A percentile compares a stretch with the other conserved stretches of the same genome.
Conservation (phyloP, 2,113 vertebrate species). For the Oophaga pumilio region DNA sequence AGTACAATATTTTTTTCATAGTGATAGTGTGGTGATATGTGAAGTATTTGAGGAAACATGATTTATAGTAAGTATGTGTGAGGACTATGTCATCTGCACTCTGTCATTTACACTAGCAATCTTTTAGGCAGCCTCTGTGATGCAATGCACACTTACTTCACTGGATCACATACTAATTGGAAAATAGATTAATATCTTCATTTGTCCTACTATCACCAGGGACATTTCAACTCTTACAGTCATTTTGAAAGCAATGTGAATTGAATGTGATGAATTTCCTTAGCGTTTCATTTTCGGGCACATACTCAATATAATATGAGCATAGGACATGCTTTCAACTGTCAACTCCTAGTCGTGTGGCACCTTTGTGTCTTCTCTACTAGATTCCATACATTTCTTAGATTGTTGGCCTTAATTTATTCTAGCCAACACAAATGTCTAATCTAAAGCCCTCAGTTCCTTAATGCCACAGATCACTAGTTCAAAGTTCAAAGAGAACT, state of each 20-base stretch:
- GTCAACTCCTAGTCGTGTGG: constrained; percentile 29
- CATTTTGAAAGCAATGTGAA: constrained; percentile 18
- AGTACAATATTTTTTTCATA: background rate
- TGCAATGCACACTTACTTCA: constrained; percentile 33
- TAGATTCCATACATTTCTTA: constrained; percentile 70
- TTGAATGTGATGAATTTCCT: constrained; percentile 21
- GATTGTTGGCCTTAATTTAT: constrained; percentile 78
- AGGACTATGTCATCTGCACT: constrained; percentile 42
- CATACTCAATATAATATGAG: constrained; percentile 26
- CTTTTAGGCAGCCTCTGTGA: constrained; percentile 23
- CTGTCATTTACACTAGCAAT: constrained; percentile 30
- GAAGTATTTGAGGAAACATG: background rate
- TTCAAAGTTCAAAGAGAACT: constrained; percentile 79
- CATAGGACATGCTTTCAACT: constrained; percentile 35
- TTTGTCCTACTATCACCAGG: constrained; percentile 29
- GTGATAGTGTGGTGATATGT: constrained; percentile 9
- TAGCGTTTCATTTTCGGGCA: background rate
- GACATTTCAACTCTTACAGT: constrained; percentile 21
- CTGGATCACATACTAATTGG: constrained; percentile 25
- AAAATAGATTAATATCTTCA: constrained; percentile 36
- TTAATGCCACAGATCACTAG: constrained; percentile 66
- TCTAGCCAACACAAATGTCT: constrained; percentile 71
- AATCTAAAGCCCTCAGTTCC: constrained; percentile 74
- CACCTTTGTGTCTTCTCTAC: constrained; percentile 32
- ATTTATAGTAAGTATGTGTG: constrained; percentile 24